Base-by-base conservation (phyloP, 2,797 vertebrate species). In the Antennarius maculatus region DNA sequence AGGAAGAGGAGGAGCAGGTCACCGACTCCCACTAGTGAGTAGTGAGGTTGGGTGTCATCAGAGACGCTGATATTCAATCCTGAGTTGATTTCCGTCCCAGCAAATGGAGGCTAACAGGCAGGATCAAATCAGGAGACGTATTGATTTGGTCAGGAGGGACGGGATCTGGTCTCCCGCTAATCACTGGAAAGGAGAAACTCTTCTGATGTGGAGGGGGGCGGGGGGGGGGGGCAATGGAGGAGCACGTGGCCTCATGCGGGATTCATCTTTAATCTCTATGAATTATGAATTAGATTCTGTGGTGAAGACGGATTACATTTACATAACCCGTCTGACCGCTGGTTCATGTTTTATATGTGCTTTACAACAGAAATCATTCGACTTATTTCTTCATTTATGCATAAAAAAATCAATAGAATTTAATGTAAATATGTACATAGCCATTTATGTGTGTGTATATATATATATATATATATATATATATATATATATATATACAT, bases 241-340 rank as follows among this genome's bases (percentile, higher is more conserved):
- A 42, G 56, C 31, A 57, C 68, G 50, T 58, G 23, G 60, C 74
- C 81, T 91, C 76, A 88, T 89, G 70, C 81, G 69, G 87, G 81
- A 90, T 89, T 88, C 86, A 87, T 87, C 86, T 88, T 90, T 90
- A 86, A 85, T 91, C 82, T 86, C 88, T 80, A 92, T 92, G 88
- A 92, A 92, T 93, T 90, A 92, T 91, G 88, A 92, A 93, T 91
- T 65, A 69, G 74, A 67, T 71, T 81, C 75, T 51, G 74, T 56
- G 66, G 61, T 88, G 37, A 71, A 63, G 75, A 69, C 69, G 67
- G 65, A 64, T 11, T 3, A 46, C 79, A 92, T 93, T 93, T 88
- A 81, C 88, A 90, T 92, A 84, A 89, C 81, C 83, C 80, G 60
- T 75, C 77, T 89, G 87, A 91, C 86, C 87, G 82, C 56, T 59